These are phyloP conservation scores for Propithecus deckenii DNA, from an alignment of 2,797 vertebrate species.

Conservation along the genomic window DNA sequence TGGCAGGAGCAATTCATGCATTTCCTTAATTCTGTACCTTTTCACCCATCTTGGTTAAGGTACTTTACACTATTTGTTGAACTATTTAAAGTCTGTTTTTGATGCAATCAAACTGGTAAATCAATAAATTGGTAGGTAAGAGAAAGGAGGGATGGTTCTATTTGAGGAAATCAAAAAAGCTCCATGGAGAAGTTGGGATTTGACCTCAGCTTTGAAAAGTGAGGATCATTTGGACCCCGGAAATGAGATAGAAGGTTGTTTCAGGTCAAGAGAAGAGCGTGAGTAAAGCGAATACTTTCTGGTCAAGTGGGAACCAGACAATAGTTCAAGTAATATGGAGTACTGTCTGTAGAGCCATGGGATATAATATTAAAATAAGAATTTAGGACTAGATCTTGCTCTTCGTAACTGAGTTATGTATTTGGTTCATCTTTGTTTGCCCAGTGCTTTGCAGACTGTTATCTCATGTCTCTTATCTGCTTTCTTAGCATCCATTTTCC, in stretches of 20 bases:
- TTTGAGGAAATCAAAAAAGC: neutral
- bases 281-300: neutral
- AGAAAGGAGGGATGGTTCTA: neutral
- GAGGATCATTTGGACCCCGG: neutral
- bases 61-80: neutral
- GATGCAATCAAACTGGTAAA: neutral
- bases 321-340: neutral
- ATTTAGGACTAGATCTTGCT: neutral
- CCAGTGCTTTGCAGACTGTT: neutral
- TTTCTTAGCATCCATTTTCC: neutral
- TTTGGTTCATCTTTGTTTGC: neutral
- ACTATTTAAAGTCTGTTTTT: neutral
- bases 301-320: neutral
- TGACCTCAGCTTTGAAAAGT: neutral
- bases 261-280: neutral
- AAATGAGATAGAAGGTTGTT: neutral
- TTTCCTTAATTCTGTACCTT: neutral
- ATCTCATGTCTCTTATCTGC: neutral
- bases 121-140: neutral
- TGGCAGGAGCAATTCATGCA: neutral
- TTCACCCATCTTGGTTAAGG: neutral
- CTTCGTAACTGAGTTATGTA: neutral
- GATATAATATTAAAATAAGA: neutral
- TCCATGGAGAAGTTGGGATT: neutral
- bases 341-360: neutral